These are phyloP conservation scores for Carcina quercana DNA, from an alignment of 2,888 invertebrate genomes.

Conservation along the genomic window DNA sequence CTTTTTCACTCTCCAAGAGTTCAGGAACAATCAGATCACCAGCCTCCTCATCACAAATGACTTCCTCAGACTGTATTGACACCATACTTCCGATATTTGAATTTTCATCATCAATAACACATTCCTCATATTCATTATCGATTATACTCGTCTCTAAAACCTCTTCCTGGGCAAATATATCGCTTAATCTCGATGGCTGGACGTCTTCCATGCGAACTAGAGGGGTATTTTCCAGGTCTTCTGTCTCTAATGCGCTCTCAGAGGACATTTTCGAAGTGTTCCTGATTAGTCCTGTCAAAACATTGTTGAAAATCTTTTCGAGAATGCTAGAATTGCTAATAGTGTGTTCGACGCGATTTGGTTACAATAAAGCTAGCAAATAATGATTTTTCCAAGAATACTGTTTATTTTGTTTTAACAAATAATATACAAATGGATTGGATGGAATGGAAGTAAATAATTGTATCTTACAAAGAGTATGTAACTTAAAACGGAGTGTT, in stretches of 20 bases:
- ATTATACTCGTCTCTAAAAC: constrained; percentile 35
- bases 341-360: no score
- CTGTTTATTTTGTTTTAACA: no score
- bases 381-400: no score
- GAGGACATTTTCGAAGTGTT: constrained; percentile 36
- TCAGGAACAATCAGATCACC: constrained; percentile 40
- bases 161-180: constrained; percentile 17
- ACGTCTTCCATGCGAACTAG: constrained; percentile 59
- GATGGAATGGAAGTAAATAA: no score
- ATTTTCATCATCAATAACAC: constrained; percentile 40
- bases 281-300: background rate
- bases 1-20: constrained; percentile 16
- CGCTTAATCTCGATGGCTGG: constrained; percentile 28
- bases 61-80: constrained; percentile 44
- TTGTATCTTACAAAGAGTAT: no score
- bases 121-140: constrained; percentile 34
- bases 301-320: background rate
- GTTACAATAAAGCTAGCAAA: no score
- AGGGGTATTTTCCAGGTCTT: constrained; percentile 53
- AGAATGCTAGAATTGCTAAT: no score
- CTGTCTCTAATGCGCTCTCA: constrained; percentile 36
- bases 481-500: no score
- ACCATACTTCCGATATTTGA: constrained; percentile 57
- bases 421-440: no score
- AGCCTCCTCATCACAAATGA: constrained; percentile 24